Evolutionary conservation across 2,888 invertebrate genomes (phyloP), one percentile per base, ranked within the genome.

Genomic region (Strigamia crassipes): DNA sequence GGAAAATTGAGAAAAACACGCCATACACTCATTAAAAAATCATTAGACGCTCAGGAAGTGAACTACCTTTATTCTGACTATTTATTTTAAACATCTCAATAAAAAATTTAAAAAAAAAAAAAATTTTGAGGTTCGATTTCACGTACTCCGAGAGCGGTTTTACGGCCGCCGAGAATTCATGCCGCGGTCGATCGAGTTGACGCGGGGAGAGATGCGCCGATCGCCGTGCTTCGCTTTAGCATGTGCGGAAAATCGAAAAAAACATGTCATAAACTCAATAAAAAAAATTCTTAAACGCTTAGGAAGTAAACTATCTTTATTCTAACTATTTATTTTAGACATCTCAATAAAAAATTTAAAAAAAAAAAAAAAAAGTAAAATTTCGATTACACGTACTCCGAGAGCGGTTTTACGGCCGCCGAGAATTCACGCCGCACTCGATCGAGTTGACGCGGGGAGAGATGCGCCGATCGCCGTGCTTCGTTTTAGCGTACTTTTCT

Each of bases 41-140:
- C 73, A 73, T 73, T 73, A 73, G 73, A 27, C 9, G 12, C n/a
- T 66, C 61, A 66, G 61, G 61, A 66, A 66, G 23, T 66, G 61
- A 23, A 23, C 61, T 12, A 13, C 5, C 46, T 46, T 46, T 46
- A n/a, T 38, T 38, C 6, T 38, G 13, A 12, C 46, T 46, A 15
- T 46, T 12, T 46, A n/a, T 46, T 46, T 46, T 13, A 13, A 2
- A 46, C 1, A 13, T 46, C 15, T n/a, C 15, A 15, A 13, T 46
- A 46, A 46, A 46, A 5, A 34, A 6, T 34, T 34, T 34, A 6
- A 34, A 34, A 6, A 34, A 5, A 42, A 42, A 6, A 13, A 5
- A 12, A 12, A 46, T n/a, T n/a, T n/a, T n/a, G 15, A n/a, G n/a
- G n/a, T 13, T n/a, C 15, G 15, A 38, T 6, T 2, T 27, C 27